These are phyloP conservation scores for Hydropsyche betteni DNA, from an alignment of 2,888 invertebrate genomes.

Conservation along the genomic window DNA sequence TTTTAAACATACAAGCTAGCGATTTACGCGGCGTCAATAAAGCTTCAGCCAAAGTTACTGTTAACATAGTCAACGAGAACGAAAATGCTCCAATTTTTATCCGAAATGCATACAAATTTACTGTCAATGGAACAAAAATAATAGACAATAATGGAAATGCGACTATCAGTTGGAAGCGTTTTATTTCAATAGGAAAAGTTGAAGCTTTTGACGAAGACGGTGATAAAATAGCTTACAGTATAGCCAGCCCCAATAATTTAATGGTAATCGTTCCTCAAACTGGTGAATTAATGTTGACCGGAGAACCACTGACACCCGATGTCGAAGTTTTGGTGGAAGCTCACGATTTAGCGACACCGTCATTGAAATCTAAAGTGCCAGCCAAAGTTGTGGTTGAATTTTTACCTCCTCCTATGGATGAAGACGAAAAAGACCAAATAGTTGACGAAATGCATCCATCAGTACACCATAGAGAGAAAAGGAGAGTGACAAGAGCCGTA, in stretches of 20 bases:
- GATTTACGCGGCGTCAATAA: slow-evolving; percentile 83
- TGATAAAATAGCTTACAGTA: slow-evolving; percentile 88
- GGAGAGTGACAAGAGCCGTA: slow-evolving; percentile 88
- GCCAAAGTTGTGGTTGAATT: slow-evolving; percentile 83
- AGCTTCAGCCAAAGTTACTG: slow-evolving; percentile 78
- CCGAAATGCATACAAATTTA: slow-evolving; percentile 79
- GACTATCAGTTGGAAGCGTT: slow-evolving; percentile 76
- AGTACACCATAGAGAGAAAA: slow-evolving; percentile 74
- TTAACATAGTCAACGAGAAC: slow-evolving; percentile 86
- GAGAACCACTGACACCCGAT: slow-evolving; percentile 76
- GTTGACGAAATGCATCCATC: slow-evolving; percentile 69
- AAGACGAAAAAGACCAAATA: slow-evolving; percentile 65
- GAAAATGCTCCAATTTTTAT: slow-evolving; percentile 91
- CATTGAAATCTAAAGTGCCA: slow-evolving; percentile 73
- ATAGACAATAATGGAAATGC: slow-evolving; percentile 70
- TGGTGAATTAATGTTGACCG: slow-evolving; percentile 85
- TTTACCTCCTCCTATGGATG: slow-evolving; percentile 62
- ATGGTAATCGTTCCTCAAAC: slow-evolving; percentile 93
- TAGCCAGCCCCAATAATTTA: slow-evolving; percentile 81
- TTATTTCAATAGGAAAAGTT: slow-evolving; percentile 84
- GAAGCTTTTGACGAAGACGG: slow-evolving; percentile 90
- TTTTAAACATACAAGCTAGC: slow-evolving; percentile 80
- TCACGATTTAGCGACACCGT: slow-evolving; percentile 82
- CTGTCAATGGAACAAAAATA: slow-evolving; percentile 71
- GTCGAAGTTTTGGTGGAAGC: slow-evolving; percentile 80